A percentile compares a stretch with the other conserved stretches of the same genome.
These are phyloP conservation scores for Falco punctatus DNA, from an alignment of 2,113 vertebrate species.

Conservation along the genomic window DNA sequence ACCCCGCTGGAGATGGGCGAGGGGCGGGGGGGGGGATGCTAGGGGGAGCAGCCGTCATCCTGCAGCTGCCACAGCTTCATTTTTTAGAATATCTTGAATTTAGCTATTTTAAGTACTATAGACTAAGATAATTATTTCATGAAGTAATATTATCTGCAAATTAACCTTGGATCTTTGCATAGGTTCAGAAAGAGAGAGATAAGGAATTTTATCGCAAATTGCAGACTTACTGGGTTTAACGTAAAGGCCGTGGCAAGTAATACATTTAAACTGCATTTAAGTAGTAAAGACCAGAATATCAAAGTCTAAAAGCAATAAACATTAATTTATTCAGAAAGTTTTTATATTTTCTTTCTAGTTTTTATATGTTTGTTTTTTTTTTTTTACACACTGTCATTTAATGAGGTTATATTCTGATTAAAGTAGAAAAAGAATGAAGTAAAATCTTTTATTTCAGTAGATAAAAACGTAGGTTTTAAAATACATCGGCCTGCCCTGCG, in stretches of 20 bases:
- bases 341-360: slow-evolving; percentile 63
- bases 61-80: neutral
- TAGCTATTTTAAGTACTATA: slow-evolving; percentile 38
- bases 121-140: slow-evolving; percentile 68
- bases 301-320: slow-evolving; percentile 65
- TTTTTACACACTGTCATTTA: slow-evolving; percentile 63
- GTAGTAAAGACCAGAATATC: slow-evolving; percentile 64
- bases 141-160: slow-evolving; percentile 63
- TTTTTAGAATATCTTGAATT: neutral
- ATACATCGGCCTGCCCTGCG: neutral
- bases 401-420: slow-evolving; percentile 70
- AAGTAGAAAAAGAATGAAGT: slow-evolving; percentile 47
- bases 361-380: slow-evolving; percentile 4
- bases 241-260: slow-evolving; percentile 63
- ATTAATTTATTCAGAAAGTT: slow-evolving; percentile 72
- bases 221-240: slow-evolving; percentile 65
- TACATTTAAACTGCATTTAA: slow-evolving; percentile 79
- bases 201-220: slow-evolving; percentile 70
- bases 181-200: slow-evolving; percentile 55
- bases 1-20: neutral
- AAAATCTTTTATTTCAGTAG: slow-evolving; percentile 51
- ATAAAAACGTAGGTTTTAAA: slow-evolving; percentile 37
- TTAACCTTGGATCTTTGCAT: slow-evolving; percentile 60
- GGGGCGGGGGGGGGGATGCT: neutral
- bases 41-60: neutral